A percentile compares a stretch with the other conserved stretches of the same genome.
Evolutionary conservation across 37 sponge, comb jelly and placozoan genomes (phyloP).

Genomic region (Geodia barretti): DNA sequence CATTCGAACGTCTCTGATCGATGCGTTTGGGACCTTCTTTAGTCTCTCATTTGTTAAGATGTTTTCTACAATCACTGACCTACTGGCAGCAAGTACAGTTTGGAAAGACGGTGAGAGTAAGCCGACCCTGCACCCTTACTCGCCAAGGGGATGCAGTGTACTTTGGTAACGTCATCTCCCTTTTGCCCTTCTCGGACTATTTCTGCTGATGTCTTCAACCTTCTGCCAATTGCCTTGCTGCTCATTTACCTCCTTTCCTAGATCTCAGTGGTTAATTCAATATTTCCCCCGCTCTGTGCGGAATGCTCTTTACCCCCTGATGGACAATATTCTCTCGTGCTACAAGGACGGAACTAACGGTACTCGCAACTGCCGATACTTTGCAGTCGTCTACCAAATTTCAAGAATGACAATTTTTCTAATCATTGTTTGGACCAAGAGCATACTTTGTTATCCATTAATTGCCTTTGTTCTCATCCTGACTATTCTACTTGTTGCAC

Average conservation of each 20-base stretch:
- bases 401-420: neutral
- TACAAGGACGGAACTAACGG: constrained; percentile 39
- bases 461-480: neutral
- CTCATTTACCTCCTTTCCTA: constrained; percentile 7
- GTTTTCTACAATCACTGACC: constrained; percentile 7
- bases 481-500: neutral
- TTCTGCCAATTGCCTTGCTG: constrained; percentile 7
- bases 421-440: neutral
- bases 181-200: too few species aligned
- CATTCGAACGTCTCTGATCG: constrained; percentile 23
- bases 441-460: neutral
- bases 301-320: neutral
- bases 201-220: constrained; percentile 16
- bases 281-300: neutral
- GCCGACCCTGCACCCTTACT: too few species aligned
- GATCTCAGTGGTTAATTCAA: neutral
- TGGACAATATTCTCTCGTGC: constrained; percentile 6
- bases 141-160: too few species aligned
- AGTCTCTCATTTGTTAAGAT: constrained; percentile 26
- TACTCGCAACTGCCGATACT: constrained; percentile 30
- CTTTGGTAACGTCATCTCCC: too few species aligned
- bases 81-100: constrained; percentile 6
- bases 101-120: constrained; percentile 1
- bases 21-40: constrained; percentile 49
- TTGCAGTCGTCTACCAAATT: constrained; percentile 18